Conservation (phyloP, 1,140 invertebrate species). For the Drosophila pallidifrons region DNA sequence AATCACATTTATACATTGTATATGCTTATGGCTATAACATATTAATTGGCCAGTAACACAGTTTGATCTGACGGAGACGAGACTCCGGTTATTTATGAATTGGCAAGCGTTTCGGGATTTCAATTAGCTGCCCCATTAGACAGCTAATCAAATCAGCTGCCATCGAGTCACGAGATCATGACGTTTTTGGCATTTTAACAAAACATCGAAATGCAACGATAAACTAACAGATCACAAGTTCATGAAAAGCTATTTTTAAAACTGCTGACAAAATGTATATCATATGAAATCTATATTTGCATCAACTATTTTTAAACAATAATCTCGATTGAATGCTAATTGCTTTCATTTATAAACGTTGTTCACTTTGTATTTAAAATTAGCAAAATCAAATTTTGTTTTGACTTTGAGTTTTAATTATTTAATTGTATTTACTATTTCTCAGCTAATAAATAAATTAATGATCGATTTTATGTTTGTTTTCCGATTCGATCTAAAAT, state of each 20-base stretch:
- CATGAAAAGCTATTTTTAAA: slow-evolving; percentile 38
- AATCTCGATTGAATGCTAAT: too few species aligned
- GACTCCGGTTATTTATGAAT: slow-evolving; percentile 69
- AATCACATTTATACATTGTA: slow-evolving; percentile 53
- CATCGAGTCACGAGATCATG: slow-evolving; percentile 59
- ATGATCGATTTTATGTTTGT: background rate
- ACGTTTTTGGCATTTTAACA: slow-evolving; percentile 28
- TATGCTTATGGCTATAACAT: slow-evolving; percentile 55
- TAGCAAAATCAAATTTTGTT: too few species aligned
- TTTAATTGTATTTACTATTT: background rate
- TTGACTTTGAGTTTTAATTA: background rate
- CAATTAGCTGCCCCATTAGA: slow-evolving; percentile 58
- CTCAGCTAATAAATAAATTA: too few species aligned
- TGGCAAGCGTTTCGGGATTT: slow-evolving; percentile 55
- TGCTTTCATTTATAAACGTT: too few species aligned
- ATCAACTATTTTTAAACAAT: too few species aligned
- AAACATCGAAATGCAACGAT: slow-evolving; percentile 1
- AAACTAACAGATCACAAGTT: slow-evolving; percentile 15
- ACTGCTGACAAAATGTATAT: background rate
- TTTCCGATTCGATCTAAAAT: background rate
- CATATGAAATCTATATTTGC: too few species aligned
- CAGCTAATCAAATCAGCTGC: slow-evolving; percentile 64
- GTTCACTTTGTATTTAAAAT: too few species aligned
- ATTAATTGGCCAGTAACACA: slow-evolving; percentile 57
- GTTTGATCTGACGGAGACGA: slow-evolving; percentile 15